phyloP scores from a whole-genome alignment of 2,113 vertebrate genomes.

The Semicossyphus pulcher region DNA sequence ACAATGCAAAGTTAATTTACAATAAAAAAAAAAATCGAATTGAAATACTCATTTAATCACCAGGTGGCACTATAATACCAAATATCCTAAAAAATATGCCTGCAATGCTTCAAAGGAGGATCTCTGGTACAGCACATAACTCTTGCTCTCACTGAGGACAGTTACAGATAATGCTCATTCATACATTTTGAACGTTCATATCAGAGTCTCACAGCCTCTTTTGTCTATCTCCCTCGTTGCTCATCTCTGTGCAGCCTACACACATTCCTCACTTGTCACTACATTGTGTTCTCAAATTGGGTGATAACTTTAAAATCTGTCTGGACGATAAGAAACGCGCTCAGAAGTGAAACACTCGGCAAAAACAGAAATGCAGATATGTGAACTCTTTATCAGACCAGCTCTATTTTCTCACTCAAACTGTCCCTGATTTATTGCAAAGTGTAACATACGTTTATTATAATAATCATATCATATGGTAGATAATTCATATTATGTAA shows the following conservation, averaged over 20 bases:
- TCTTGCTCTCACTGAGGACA: neutral
- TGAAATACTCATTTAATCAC: conserved; percentile 3
- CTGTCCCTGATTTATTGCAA: neutral
- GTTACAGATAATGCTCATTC: neutral
- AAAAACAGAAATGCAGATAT: conserved; percentile 16
- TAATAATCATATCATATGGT: too few relatives aligned
- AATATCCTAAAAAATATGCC: neutral
- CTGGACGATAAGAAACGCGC: conserved; percentile 52
- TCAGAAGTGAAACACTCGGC: conserved; percentile 16
- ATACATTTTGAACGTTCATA: conserved; percentile 14
- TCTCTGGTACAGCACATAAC: neutral
- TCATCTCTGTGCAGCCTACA: conserved; percentile 47
- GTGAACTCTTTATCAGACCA: neutral
- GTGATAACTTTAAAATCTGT: conserved; percentile 68
- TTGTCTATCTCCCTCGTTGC: conserved; percentile 21
- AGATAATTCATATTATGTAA: too few relatives aligned
- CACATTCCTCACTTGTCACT: conserved; percentile 62
- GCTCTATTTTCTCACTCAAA: neutral
- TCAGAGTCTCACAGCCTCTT: conserved; percentile 10
- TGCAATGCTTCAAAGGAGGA: too few relatives aligned
- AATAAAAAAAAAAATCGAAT: neutral
- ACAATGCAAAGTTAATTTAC: neutral
- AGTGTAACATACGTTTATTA: too few relatives aligned
- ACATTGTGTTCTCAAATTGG: conserved; percentile 70
- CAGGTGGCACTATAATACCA: conserved; percentile 58